Evolutionary conservation across 2,113 vertebrate genomes (phyloP).

Genomic region (Argyrosomus japonicus): DNA sequence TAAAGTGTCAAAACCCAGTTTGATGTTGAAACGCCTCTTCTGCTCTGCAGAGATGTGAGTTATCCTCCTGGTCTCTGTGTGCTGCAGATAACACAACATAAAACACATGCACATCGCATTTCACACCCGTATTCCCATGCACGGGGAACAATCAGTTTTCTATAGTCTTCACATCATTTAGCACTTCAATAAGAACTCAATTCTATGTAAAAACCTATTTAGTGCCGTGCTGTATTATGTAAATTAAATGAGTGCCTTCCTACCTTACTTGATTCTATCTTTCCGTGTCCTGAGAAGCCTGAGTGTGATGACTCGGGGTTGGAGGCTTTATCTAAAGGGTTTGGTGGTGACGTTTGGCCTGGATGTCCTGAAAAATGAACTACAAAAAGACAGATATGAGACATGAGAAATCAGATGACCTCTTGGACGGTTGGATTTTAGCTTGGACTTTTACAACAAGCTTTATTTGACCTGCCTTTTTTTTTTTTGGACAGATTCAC

Average conservation of each 20-base stretch:
- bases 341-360: conserved; percentile 77
- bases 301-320: conserved; percentile 77
- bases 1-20: conserved; percentile 95
- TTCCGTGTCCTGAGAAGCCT: conserved; percentile 73
- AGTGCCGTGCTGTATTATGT: background rate
- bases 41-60: conserved; percentile 98
- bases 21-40: conserved; percentile 99
- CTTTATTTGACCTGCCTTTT: no score
- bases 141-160: no score
- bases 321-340: conserved; percentile 68
- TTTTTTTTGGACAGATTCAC: no score
- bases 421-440: background rate
- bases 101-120: conserved; percentile 15
- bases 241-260: background rate
- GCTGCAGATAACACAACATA: conserved; percentile 57
- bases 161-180: conserved; percentile 1
- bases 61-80: conserved; percentile 91
- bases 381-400: conserved; percentile 45
- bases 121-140: background rate
- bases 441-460: no score
- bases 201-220: background rate
- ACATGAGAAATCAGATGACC: background rate
- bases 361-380: conserved; percentile 74
- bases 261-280: conserved; percentile 89
- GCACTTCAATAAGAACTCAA: background rate